Evolutionary conservation across 37 sponge, comb jelly and placozoan species (phyloP).

Genomic region (Haliclona indistincta): DNA sequence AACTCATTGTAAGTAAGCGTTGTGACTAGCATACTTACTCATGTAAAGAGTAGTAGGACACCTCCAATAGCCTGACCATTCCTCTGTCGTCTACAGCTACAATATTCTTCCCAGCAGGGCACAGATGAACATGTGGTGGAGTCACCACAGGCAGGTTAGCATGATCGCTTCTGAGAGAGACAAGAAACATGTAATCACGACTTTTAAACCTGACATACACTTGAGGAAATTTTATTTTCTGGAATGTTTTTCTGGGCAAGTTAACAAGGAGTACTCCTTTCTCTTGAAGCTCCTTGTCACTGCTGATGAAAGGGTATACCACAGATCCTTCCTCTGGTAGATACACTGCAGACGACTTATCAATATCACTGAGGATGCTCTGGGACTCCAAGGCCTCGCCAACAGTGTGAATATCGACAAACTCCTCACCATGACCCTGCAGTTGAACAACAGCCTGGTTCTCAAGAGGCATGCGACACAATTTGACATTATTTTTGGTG

Average conservation of each 20-base stretch:
- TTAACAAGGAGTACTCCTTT: constrained; percentile 29
- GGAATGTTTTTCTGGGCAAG: constrained; percentile 20
- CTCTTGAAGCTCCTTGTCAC: constrained; percentile 3
- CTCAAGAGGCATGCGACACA: too few relatives aligned
- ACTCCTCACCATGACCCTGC: too few relatives aligned
- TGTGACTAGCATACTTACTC: constrained; percentile 13
- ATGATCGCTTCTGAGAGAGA: constrained; percentile 2
- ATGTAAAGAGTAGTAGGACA: constrained; percentile 28
- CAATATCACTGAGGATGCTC: neutral
- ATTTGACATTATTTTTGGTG: too few relatives aligned
- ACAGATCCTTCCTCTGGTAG: constrained; percentile 34
- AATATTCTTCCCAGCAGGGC: constrained; percentile 3
- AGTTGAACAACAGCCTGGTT: too few relatives aligned
- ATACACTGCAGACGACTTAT: constrained; percentile 7
- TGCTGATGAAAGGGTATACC: constrained; percentile 15
- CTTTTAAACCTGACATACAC: too few relatives aligned
- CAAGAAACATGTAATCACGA: too few relatives aligned
- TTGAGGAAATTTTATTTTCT: constrained; percentile 28
- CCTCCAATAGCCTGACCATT: constrained; percentile 49
- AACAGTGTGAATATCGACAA: too few relatives aligned
- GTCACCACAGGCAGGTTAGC: neutral
- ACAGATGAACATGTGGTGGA: constrained; percentile 6
- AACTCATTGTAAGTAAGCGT: neutral
- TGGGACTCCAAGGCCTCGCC: too few relatives aligned
- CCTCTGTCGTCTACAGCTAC: constrained; percentile 57